These are phyloP conservation scores for Scortum barcoo DNA, from an alignment of 2,113 vertebrate species.

Conservation along the genomic window DNA sequence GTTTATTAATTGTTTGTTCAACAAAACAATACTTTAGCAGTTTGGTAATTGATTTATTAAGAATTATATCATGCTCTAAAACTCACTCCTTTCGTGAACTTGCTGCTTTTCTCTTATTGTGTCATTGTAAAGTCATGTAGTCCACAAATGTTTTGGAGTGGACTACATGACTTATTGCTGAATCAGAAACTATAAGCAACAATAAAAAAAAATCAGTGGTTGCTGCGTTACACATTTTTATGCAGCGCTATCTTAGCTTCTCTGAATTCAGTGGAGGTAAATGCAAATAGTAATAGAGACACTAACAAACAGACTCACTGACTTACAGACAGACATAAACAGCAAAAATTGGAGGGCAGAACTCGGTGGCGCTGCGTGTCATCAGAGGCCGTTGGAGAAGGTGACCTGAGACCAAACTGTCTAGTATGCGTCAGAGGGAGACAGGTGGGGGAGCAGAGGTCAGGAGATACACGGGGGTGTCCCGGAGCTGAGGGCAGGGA, in stretches of 20 bases:
- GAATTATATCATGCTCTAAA: neutral
- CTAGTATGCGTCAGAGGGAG: slow-evolving; percentile 24
- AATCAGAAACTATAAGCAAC: neutral
- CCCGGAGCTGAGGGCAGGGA: neutral
- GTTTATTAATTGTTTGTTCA: neutral
- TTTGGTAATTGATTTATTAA: neutral
- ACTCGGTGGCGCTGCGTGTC: neutral
- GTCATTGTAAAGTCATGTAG: too few relatives aligned
- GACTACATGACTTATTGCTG: neutral
- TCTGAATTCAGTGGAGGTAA: neutral
- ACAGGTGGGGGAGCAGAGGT: slow-evolving; percentile 13
- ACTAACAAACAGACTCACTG: neutral
- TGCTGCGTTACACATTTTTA: neutral
- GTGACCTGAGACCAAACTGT: slow-evolving; percentile 40
- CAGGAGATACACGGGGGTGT: neutral
- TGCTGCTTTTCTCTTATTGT: neutral
- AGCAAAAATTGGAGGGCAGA: neutral
- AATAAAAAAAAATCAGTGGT: neutral
- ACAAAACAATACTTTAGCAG: neutral
- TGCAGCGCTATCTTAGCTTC: neutral
- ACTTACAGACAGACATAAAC: neutral
- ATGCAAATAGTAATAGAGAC: neutral
- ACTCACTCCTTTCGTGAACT: neutral
- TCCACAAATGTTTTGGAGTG: neutral
- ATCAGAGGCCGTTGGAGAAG: slow-evolving; percentile 12